Evolutionary conservation across 2,797 vertebrate species (phyloP).

Genomic region (Coranthus polyacanthus): DNA sequence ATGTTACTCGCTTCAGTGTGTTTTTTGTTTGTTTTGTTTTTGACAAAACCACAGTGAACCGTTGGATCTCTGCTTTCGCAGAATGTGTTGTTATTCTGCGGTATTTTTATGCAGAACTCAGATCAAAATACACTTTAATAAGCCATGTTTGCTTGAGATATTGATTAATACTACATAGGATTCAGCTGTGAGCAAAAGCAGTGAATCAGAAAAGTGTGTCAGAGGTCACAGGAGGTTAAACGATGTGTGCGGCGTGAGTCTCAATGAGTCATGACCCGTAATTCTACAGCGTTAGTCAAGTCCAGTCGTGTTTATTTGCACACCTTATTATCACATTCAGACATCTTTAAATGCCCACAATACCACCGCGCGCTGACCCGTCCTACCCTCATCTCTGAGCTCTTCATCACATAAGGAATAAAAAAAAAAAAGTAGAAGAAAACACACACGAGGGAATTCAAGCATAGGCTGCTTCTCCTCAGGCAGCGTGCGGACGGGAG

Average conservation of each 20-base stretch:
- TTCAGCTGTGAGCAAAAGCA: not conserved
- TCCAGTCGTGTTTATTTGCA: constrained; percentile 47
- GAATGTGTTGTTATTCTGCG: too few relatives aligned
- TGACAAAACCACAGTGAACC: too few relatives aligned
- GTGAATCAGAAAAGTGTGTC: not conserved
- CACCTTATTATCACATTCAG: constrained; percentile 40
- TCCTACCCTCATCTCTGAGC: constrained; percentile 11
- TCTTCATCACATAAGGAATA: not conserved
- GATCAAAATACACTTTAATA: constrained; percentile 1
- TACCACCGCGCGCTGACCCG: constrained; percentile 6
- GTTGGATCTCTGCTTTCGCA: too few relatives aligned
- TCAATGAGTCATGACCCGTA: constrained; percentile 34
- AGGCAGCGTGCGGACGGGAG: not conserved
- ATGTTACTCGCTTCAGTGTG: too few relatives aligned
- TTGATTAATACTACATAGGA: constrained; percentile 10
- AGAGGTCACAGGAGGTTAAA: constrained; percentile 36
- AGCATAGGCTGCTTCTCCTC: not conserved
- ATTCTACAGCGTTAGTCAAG: constrained; percentile 34
- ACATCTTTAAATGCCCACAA: constrained; percentile 12
- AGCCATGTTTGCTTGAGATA: not conserved
- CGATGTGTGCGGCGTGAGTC: constrained; percentile 7
- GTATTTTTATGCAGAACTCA: too few relatives aligned
- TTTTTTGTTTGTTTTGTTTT: too few relatives aligned
- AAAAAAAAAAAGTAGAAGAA: constrained; percentile 22
- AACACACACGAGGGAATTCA: too few relatives aligned